Conservation (phyloP, 2,888 invertebrate genomes). For the Drosophila flavopinicola region DNA sequence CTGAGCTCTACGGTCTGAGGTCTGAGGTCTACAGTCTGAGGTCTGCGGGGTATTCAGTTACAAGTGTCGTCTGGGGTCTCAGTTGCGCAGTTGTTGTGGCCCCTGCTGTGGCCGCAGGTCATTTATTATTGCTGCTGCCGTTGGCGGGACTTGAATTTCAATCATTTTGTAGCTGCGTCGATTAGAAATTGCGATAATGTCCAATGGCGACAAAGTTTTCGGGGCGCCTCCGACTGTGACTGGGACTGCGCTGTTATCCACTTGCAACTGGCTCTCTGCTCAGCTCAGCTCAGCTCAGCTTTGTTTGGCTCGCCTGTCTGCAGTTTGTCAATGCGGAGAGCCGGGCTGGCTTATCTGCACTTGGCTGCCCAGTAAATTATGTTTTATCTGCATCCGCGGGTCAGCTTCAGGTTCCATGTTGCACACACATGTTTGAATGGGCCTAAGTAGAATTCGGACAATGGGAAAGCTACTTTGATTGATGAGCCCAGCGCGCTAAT, state of each 20-base stretch:
- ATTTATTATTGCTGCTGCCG: conserved; percentile 62
- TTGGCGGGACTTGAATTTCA: conserved; percentile 72
- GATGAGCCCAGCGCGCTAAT: conserved; percentile 79
- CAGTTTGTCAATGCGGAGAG: conserved; percentile 74
- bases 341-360: conserved; percentile 69
- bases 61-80: conserved; percentile 59
- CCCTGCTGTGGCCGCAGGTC: conserved; percentile 68
- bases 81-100: conserved; percentile 35
- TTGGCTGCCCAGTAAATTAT: conserved; percentile 77
- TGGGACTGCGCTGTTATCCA: conserved; percentile 9
- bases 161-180: conserved; percentile 74
- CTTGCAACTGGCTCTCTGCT: conserved; percentile 2
- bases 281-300: background rate
- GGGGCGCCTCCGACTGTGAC: conserved; percentile 43
- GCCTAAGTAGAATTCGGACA: conserved; percentile 42
- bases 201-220: conserved; percentile 76
- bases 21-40: background rate
- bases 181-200: conserved; percentile 79
- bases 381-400: conserved; percentile 78
- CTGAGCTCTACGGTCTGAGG: conserved; percentile 13
- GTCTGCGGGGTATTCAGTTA: conserved; percentile 52
- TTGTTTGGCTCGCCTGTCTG: conserved; percentile 58
- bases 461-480: conserved; percentile 67
- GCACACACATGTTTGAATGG: background rate
- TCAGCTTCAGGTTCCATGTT: conserved; percentile 41